Evolutionary conservation across 2,113 vertebrate genomes (phyloP), one percentile per base, ranked within the genome.

Genomic region (Philantomba maxwellii): DNA sequence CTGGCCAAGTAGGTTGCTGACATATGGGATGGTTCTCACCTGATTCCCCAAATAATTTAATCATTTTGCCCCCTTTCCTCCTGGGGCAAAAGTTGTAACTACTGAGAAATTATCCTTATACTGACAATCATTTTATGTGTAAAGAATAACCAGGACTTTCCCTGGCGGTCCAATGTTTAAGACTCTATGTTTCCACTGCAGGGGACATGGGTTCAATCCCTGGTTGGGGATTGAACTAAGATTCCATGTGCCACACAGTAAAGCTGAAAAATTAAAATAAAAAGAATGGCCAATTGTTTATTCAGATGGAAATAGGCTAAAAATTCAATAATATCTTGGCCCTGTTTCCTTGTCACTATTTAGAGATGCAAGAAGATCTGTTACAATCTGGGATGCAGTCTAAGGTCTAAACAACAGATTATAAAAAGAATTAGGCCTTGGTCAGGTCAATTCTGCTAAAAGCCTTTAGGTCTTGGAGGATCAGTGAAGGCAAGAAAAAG

Each of bases 241-340:
- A 75, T 43, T 75, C 70, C 39, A 43, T 0, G 3, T 43, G 23
- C 23, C 39, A 75, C 70, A 75, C 36, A 26, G 23, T 43, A 26
- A 43, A 75, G 23, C 36, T 43, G 23, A 75, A 75, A 75, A 70
- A 70, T 12, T 23, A 70, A 75, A 25, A 25, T 75, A 26, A 21
- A 96, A 90, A 95, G 98, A 96, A 94, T 28, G 39, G 77, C 93
- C 49, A 17, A 62, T 95, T 91, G 95, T 96, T 98, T 97, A 89
- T 30, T 57, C 89, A 97, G 97, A 97, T 95, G 82, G 33, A 95
- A 97, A 62, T 45, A 93, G 39, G 73, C 39, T 57, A 95, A 90
- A 98, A 97, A 97, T 92, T 91, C 87, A 96, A 64, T 15, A 77
- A 49, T 96, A 77, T 96, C 58, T 78, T 87, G 23, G 84, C 70